Evolutionary conservation across 23 tunicate genomes (phyloP), one percentile per base, ranked within the genome.

Genomic region (Ascidia mentula): DNA sequence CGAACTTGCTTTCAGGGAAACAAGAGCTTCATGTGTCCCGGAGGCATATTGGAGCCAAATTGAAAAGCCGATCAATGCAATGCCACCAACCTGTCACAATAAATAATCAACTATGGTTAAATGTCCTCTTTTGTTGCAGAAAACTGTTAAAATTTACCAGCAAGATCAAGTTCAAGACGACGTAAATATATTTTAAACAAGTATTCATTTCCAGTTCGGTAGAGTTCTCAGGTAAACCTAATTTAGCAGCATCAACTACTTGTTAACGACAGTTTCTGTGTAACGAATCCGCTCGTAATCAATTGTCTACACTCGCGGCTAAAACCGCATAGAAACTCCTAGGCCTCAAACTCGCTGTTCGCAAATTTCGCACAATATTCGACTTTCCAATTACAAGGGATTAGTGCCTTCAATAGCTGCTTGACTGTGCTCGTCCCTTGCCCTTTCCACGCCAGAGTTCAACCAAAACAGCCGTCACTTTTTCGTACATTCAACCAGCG

Each of bases 51-150:
- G 65, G 24, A 53, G 65, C 65, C 65, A 53, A 53, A 53, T 9
- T 5, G 65, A 53, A 53, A 53, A 53, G 4, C 65, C 65, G 24
- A 53, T 28, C 4, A 53, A 28, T 5, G 65, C 65, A 5, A 53
- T 53, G 24, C 65, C 65, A 20, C 65, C 65, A 53, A 53, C 65
- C 65, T 53, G 65, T 53, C 1, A n/a, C n/a, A n/a, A n/a, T n/a
- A n/a, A n/a, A n/a, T n/a, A n/a, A n/a, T n/a, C n/a, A n/a, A n/a
- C n/a, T n/a, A n/a, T n/a, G n/a, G n/a, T n/a, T n/a, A n/a, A n/a
- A n/a, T n/a, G n/a, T n/a, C n/a, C n/a, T n/a, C n/a, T n/a, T n/a
- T n/a, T n/a, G n/a, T n/a, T n/a, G n/a, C n/a, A n/a, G n/a, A n/a
- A n/a, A n/a, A n/a, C n/a, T n/a, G n/a, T n/a, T n/a, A 5, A 5